Evolutionary conservation across 2,888 invertebrate species (phyloP), one percentile per base, ranked within the genome.

Genomic region (Harpalus rubripes): DNA sequence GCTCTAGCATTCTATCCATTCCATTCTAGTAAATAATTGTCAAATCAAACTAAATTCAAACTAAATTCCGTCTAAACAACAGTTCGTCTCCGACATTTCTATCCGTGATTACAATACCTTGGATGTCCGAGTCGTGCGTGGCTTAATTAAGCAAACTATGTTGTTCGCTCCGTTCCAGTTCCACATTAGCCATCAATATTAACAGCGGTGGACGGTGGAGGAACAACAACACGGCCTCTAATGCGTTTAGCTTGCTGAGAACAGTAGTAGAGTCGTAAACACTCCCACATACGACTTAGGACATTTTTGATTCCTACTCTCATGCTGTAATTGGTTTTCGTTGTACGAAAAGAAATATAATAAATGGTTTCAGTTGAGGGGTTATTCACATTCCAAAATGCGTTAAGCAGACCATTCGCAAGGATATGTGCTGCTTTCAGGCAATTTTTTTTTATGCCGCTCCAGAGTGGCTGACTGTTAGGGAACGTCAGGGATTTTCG

Each of bases 71-170:
- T 0, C 10, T 52, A 52, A 8, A 52, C 44, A 12, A 52, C 8
- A 12, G 44, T 52, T 52, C 44, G 44, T 52, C 44, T 52, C 7
- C 32, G 32, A 12, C 5, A 52, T 52, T 52, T 52, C 44, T 12
- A 12, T 52, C 10, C 44, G 44, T 52, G 44, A 52, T 52, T 52
- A 52, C 44, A 52, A 52, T 52, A 52, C 44, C 44, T 52, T 52
- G 44, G 44, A 52, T 12, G 44, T 52, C 44, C 44, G 44, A 52
- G 6, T 0, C 44, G 44, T 10, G 44, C 10, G 44, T 52, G 44
- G 44, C 44, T 52, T 52, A 52, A 52, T 52, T 52, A 52, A 52
- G 44, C 44, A 52, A 52, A 52, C 44, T 52, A 52, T 52, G 44
- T 12, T 12, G 44, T 52, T 6, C 44, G 44, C 44, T 44, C 44